Conservation (phyloP, 2,797 vertebrate species). For the Hypotaenidia okinawae region DNA sequence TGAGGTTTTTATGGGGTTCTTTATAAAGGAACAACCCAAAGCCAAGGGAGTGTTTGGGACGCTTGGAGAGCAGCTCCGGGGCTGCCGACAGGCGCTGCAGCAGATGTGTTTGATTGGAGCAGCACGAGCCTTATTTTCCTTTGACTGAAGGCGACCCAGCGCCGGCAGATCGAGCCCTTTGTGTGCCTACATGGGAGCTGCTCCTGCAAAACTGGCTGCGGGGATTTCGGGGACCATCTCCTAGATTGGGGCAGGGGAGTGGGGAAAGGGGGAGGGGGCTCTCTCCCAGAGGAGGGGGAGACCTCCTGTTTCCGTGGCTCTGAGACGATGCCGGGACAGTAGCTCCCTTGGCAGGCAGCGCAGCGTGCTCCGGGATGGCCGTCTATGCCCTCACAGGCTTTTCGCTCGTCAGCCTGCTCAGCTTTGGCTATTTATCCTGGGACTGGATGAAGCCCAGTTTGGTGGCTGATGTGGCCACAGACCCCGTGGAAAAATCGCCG, state of each 20-base stretch:
- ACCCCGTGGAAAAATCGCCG: conserved; percentile 60
- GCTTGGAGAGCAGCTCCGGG: neutral
- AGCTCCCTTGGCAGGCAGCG: neutral
- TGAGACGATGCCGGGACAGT: neutral
- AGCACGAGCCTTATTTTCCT: conserved; percentile 14
- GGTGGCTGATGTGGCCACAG: conserved; percentile 81
- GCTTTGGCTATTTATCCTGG: conserved; percentile 95
- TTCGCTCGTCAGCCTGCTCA: conserved; percentile 92
- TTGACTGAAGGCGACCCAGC: conserved; percentile 26
- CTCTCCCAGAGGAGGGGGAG: neutral
- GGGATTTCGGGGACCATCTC: neutral
- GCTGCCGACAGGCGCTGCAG: neutral
- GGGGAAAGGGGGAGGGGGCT: neutral
- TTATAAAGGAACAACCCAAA: neutral
- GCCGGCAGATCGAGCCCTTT: conserved; percentile 26
- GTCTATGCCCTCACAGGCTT: conserved; percentile 89
- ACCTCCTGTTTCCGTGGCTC: neutral
- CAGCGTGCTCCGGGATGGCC: conserved; percentile 75
- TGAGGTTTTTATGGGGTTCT: neutral
- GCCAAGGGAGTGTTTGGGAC: neutral
- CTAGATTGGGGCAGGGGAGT: neutral
- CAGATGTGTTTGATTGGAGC: conserved; percentile 45
- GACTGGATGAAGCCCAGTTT: conserved; percentile 90
- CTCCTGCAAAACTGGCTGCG: neutral
- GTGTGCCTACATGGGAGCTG: conserved; percentile 29